These are phyloP conservation scores for Setophaga petechia DNA, from an alignment of 2,113 vertebrate species.

Conservation along the genomic window DNA sequence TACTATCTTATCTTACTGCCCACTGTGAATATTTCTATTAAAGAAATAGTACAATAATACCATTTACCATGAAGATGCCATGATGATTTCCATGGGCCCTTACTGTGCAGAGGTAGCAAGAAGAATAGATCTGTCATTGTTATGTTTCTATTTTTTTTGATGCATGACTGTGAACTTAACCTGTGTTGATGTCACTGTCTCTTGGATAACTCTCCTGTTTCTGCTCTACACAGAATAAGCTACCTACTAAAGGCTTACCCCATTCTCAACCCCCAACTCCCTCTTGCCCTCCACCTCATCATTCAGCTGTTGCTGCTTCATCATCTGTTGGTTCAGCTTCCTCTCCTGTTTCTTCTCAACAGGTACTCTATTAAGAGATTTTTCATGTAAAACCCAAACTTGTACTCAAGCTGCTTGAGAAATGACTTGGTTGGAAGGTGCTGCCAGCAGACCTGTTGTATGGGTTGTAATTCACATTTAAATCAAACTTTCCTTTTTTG, in stretches of 20 bases:
- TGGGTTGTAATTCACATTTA: neutral
- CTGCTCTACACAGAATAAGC: constrained; percentile 77
- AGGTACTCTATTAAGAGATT: constrained; percentile 73
- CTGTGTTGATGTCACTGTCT: neutral
- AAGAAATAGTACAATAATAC: neutral
- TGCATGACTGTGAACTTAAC: constrained; percentile 41
- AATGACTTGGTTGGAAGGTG: neutral
- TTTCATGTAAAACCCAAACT: constrained; percentile 8
- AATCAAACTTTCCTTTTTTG: neutral
- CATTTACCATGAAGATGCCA: fast-evolving
- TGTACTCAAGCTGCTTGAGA: neutral
- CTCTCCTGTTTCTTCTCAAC: constrained; percentile 71
- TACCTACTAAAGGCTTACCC: constrained; percentile 72
- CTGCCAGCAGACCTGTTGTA: neutral
- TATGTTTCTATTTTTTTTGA: neutral
- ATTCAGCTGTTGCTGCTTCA: constrained; percentile 76
- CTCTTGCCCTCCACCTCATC: constrained; percentile 75
- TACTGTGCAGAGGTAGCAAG: neutral
- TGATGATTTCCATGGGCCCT: neutral
- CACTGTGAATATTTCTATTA: neutral
- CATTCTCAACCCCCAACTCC: constrained; percentile 68
- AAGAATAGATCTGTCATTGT: neutral
- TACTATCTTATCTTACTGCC: neutral
- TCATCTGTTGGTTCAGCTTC: constrained; percentile 65
- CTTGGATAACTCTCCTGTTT: constrained; percentile 67